Percentiles rank a stretch among this genome's conserved stretches.
phyloP scores from a whole-genome alignment of 2,113 vertebrate species.

The Geococcyx californianus region DNA sequence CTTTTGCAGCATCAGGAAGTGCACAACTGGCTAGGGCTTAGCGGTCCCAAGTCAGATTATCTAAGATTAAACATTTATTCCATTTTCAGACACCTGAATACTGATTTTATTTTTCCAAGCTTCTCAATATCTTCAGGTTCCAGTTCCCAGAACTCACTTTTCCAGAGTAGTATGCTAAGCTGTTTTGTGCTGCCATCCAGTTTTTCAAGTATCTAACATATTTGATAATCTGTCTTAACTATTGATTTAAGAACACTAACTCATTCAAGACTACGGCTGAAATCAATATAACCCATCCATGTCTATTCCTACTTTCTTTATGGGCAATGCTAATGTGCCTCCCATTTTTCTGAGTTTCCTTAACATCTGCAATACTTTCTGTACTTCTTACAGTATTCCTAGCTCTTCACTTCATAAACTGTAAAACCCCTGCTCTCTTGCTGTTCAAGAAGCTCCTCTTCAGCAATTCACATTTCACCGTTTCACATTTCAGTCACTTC shows the following conservation, averaged over 20 bases:
- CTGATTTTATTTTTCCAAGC: neutral
- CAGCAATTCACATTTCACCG: neutral
- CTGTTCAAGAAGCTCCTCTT: neutral
- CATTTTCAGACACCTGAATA: neutral
- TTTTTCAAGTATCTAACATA: neutral
- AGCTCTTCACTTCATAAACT: neutral
- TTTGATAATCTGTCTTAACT: neutral
- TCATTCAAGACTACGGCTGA: neutral
- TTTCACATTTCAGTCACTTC: neutral
- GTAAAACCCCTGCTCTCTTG: neutral
- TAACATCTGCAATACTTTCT: neutral
- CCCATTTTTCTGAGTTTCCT: neutral
- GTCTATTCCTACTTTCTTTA: neutral
- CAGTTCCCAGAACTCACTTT: neutral
- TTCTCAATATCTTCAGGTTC: neutral
- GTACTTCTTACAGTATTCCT: neutral
- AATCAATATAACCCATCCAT: neutral
- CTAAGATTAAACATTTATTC: neutral
- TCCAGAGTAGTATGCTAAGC: neutral
- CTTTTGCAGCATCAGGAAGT: neutral
- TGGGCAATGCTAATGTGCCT: accelerated
- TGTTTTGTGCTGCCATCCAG: neutral
- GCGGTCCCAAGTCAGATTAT: neutral
- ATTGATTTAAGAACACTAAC: neutral
- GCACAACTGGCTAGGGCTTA: neutral